Evolutionary conservation across 1,140 invertebrate genomes (phyloP), one percentile per base, ranked within the genome.

Genomic region (Lutraria rhynchaena): DNA sequence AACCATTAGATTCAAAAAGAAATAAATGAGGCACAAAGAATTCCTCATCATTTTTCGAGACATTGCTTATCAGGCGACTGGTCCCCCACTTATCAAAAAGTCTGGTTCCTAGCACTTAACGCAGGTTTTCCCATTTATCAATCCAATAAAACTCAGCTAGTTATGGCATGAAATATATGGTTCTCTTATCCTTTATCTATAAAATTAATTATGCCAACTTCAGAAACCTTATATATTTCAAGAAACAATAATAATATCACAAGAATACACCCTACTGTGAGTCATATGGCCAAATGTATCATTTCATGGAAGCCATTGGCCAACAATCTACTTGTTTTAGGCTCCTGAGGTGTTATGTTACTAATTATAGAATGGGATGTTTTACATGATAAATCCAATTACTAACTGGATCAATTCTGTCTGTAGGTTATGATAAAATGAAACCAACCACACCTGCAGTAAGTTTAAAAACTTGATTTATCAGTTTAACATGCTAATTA

Each of bases 131-230:
- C 0, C 60, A 63, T 63, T 37, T 22, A 63, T 63, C 60, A 63
- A 63, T 29, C 27, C 33, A 17, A n/a, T 33, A 41, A 51, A 75
- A 61, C 35, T 22, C 11, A 19, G 31, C 73, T 75, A 31, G 41
- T 63, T 75, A 63, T 61, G 73, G 58, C 41, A 60, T 75, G 58
- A 75, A 75, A 75, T 75, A 75, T 75, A 35, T 37, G 29, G 41
- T 29, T 22, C 19, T 63, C 37, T 75, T 63, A 49, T 51, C 58
- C 13, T 24, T 61, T 75, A 75, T 75, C 73, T 75, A 29, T 35
- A 35, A 75, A 61, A 75, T 75, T 75, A 75, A 75, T 75, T 75
- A 60, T 63, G 41, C 55, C 73, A 61, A 61, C 73, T 29, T 60
- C 53, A 61, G 73, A 60, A 75, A 61, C 73, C 19, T 29, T 75